Conservation (phyloP, 2,888 invertebrate species). For the Zygogramma bicolorata region DNA sequence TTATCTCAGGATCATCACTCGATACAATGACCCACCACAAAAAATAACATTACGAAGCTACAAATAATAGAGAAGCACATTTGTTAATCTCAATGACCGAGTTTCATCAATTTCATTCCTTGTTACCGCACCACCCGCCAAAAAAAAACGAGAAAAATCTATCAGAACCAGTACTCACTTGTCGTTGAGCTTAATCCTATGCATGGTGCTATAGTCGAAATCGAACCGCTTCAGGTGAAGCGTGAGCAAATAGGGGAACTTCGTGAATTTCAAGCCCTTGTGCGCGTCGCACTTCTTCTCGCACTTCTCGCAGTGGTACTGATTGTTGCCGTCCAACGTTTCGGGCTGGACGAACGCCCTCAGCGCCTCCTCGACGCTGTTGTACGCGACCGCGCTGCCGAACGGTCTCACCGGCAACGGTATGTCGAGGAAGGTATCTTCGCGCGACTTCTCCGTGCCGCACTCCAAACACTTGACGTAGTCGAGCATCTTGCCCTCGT, state of each 20-base stretch:
- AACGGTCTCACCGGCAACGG: constrained; percentile 88
- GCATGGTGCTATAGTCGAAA: constrained; percentile 87
- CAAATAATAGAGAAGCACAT: too few relatives aligned
- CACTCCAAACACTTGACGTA: constrained; percentile 91
- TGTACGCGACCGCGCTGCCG: constrained; percentile 81
- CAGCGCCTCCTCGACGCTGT: constrained; percentile 85
- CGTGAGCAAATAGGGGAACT: constrained; percentile 88
- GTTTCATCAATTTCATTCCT: not conserved
- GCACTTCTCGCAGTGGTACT: constrained; percentile 89
- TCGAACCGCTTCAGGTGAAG: constrained; percentile 91
- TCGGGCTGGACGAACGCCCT: constrained; percentile 88
- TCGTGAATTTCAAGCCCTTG: constrained; percentile 88
- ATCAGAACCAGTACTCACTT: constrained; percentile 70
- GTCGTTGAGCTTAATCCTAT: constrained; percentile 89
- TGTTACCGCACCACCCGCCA: not conserved
- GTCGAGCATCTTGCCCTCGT: constrained; percentile 83
- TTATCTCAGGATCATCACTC: too few relatives aligned
- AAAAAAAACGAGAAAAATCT: not conserved
- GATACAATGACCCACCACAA: too few relatives aligned
- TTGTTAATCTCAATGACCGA: too few relatives aligned
- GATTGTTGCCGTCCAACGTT: constrained; percentile 84
- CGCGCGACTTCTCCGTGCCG: constrained; percentile 83
- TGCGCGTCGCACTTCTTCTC: constrained; percentile 89
- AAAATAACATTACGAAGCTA: too few relatives aligned
- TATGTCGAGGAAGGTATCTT: constrained; percentile 87